A percentile compares a stretch with the other conserved stretches of the same genome.
phyloP scores from a whole-genome alignment of 2,888 invertebrate genomes.

The Thymelicus lineola region DNA sequence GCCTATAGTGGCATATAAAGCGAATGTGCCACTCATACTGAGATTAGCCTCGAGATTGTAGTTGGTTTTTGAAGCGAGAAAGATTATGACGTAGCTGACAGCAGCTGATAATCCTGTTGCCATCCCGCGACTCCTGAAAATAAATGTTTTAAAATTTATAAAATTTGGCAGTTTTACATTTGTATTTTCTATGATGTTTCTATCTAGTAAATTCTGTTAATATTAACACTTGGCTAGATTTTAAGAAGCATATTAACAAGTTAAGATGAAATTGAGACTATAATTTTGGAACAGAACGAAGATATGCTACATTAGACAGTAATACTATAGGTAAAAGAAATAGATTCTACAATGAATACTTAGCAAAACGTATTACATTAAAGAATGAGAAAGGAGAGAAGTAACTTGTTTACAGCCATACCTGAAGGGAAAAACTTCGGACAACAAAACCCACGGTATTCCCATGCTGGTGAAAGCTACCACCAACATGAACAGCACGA shows the following conservation, averaged over 20 bases:
- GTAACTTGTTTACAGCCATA: constrained; percentile 47
- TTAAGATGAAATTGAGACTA: too few species aligned
- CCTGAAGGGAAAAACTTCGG: constrained; percentile 86
- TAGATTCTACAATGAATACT: too few species aligned
- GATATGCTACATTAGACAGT: too few species aligned
- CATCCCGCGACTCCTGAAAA: constrained; percentile 80
- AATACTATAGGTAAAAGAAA: too few species aligned
- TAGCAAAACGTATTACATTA: too few species aligned
- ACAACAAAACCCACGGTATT: constrained; percentile 84
- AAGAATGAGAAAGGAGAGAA: too few species aligned
- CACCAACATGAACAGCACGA: constrained; percentile 69
- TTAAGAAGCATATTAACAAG: too few species aligned
- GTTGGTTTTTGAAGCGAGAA: constrained; percentile 81
- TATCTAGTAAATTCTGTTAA: too few species aligned
- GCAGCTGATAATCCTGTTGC: constrained; percentile 83
- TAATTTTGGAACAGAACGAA: too few species aligned
- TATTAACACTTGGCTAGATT: too few species aligned
- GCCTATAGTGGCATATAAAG: constrained; percentile 73
- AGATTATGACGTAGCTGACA: constrained; percentile 75
- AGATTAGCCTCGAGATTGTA: constrained; percentile 77
- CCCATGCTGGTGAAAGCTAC: constrained; percentile 70
- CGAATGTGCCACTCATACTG: constrained; percentile 79
- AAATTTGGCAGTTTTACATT: too few species aligned
- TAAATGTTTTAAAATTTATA: neutral
- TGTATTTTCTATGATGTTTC: too few species aligned